phyloP scores from a whole-genome alignment of 2,888 invertebrate species.

The Phengaris arion region DNA sequence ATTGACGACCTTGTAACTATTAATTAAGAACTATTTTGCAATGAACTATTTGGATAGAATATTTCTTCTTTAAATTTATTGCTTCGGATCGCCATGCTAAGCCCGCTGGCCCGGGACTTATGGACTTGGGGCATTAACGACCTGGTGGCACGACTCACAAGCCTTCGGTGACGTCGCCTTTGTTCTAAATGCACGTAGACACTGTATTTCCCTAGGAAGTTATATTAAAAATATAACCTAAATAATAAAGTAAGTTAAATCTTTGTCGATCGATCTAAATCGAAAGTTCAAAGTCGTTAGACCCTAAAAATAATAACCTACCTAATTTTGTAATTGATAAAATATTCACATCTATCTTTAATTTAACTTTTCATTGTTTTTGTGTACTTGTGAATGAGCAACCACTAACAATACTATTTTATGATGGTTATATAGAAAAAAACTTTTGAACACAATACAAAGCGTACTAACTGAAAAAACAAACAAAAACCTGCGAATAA shows the following conservation, averaged over 20 bases:
- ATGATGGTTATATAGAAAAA: background rate
- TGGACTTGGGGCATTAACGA: conserved; percentile 28
- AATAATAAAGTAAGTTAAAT: no score
- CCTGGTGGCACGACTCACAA: conserved; percentile 29
- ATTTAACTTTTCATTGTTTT: background rate
- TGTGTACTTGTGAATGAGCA: background rate
- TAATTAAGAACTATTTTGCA: no score
- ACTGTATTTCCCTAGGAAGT: background rate
- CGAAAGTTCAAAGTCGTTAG: no score
- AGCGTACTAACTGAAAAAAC: background rate
- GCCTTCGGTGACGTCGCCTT: conserved; percentile 9
- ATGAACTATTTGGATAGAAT: no score
- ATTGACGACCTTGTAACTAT: no score
- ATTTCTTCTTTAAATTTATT: no score
- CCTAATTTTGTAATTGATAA: no score
- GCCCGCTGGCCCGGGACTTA: conserved; percentile 22
- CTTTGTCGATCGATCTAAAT: no score
- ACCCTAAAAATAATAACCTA: no score
- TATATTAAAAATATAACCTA: no score
- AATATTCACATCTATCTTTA: no score
- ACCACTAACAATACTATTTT: background rate
- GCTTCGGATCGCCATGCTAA: no score
- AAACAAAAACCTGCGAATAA: background rate
- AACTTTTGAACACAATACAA: background rate
- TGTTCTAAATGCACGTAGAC: background rate